Base-by-base conservation (phyloP, 2,113 vertebrate species). In the Festucalex cinctus region DNA sequence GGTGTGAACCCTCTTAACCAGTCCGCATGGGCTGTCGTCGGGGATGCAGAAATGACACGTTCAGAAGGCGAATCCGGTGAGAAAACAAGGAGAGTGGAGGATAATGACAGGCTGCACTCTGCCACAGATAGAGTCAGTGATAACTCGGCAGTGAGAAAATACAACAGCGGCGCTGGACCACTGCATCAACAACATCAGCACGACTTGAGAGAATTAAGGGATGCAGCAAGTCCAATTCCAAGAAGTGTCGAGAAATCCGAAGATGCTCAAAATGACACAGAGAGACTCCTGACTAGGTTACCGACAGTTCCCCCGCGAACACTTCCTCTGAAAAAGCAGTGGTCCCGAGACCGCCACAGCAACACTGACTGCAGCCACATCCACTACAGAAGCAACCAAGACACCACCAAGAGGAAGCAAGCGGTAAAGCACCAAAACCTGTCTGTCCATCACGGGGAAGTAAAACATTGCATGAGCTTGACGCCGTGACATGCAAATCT, bases 381-480 rank as follows among this genome's bases (percentile, higher is more conserved):
- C 79, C 88, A 89, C 83, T 74, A 88, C 88, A 80, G 87, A 84
- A 85, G 22, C 70, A 53, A 71, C 79, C 88, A 90, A 83, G 91
- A 92, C 71, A 58, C 85, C 46, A 60, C 86, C 78, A 89, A 86
- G 87, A 89, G 86, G 88, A 93, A 90, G 88, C 87, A 86, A 86
- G 90, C 87, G 91, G 92, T 93, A 93, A 90, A 89, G 74, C 74
- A 81, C 69, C 86, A 82, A 62, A 39, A 84, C 80, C 84, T 81
- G 76, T 87, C 73, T 79, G 82, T 87, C 80, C 78, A 71, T 89
- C 85, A 91, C 69, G 60, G 85, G 90, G 88, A 84, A 88, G 60
- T 88, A 61, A 86, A 83, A 71, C 91, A 91, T 91, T 89, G 90
- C 91, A 92, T 92, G 91, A 91, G 88, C 87, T 87, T 86, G 76